Percentiles rank a stretch among this genome's conserved stretches.
Conservation (phyloP, 2,113 vertebrate species). For the Burhinus bistriatus region DNA sequence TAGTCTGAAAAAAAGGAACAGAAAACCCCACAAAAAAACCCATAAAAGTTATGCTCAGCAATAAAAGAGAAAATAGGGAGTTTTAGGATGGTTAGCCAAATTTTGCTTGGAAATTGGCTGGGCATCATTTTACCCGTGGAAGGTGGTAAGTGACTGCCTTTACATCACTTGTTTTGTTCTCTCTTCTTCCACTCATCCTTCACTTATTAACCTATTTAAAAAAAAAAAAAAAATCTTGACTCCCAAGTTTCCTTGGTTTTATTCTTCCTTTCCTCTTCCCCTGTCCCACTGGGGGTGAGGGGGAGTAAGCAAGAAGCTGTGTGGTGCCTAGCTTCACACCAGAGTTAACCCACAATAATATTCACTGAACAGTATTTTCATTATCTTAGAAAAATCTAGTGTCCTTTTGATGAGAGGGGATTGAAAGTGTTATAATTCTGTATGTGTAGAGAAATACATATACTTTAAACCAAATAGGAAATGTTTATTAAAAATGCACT, state of each 20-base stretch:
- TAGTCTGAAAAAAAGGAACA: neutral
- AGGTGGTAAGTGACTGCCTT: neutral
- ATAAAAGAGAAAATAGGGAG: neutral
- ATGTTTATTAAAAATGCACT: neutral
- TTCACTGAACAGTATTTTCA: neutral
- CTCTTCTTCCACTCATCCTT: neutral
- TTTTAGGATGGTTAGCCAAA: accelerated
- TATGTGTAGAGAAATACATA: neutral
- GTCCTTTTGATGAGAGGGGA: neutral
- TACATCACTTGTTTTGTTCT: neutral
- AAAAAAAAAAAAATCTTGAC: neutral
- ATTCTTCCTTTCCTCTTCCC: neutral
- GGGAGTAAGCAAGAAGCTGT: neutral
- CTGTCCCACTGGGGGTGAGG: neutral
- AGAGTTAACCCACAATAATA: neutral
- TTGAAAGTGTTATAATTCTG: neutral
- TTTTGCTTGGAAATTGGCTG: neutral
- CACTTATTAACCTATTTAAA: neutral
- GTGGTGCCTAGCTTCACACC: no score
- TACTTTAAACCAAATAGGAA: neutral
- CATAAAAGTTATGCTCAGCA: neutral
- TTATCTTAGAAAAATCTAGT: neutral
- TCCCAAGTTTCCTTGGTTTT: neutral
- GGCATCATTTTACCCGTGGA: accelerated
- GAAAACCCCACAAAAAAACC: no score